Evolutionary conservation across 2,888 invertebrate genomes (phyloP).

Genomic region (Aquatica leii): DNA sequence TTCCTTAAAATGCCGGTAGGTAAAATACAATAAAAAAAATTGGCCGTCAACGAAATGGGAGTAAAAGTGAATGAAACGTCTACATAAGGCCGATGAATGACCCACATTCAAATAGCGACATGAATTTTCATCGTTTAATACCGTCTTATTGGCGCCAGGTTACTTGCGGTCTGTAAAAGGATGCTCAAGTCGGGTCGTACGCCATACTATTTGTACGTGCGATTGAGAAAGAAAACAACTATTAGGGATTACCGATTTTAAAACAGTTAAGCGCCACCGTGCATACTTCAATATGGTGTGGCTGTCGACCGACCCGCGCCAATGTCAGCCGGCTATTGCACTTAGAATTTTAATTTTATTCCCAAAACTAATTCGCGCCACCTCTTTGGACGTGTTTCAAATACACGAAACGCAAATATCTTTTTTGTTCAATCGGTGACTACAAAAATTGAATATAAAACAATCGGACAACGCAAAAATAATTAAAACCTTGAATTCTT

Average conservation of each 20-base stretch:
- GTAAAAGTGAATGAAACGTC: slow-evolving; percentile 39
- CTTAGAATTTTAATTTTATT: slow-evolving; percentile 28
- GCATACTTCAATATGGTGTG: slow-evolving; percentile 37
- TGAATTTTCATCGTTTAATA: slow-evolving; percentile 49
- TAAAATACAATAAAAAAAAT: neutral
- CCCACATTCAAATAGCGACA: slow-evolving; percentile 47
- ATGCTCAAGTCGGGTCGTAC: slow-evolving; percentile 37
- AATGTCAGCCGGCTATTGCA: slow-evolving; percentile 39
- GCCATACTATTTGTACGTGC: slow-evolving; percentile 16
- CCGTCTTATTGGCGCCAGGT: slow-evolving; percentile 48
- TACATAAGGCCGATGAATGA: slow-evolving; percentile 44
- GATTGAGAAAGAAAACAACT: slow-evolving; percentile 16
- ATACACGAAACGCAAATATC: neutral
- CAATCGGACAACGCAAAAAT: neutral
- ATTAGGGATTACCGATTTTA: slow-evolving; percentile 12
- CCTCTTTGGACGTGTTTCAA: slow-evolving; percentile 24
- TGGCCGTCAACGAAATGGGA: slow-evolving; percentile 8
- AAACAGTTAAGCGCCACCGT: slow-evolving; percentile 35
- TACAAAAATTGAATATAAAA: too few species aligned
- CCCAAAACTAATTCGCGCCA: slow-evolving; percentile 30
- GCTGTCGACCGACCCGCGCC: slow-evolving; percentile 36
- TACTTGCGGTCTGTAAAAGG: slow-evolving; percentile 41
- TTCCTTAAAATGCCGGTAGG: too few species aligned
- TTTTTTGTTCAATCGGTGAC: too few species aligned
- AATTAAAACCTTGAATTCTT: slow-evolving; percentile 2